A percentile compares a stretch with the other conserved stretches of the same genome.
These are phyloP conservation scores for Mus pahari DNA, from an alignment of 2,113 vertebrate genomes.

Conservation along the genomic window DNA sequence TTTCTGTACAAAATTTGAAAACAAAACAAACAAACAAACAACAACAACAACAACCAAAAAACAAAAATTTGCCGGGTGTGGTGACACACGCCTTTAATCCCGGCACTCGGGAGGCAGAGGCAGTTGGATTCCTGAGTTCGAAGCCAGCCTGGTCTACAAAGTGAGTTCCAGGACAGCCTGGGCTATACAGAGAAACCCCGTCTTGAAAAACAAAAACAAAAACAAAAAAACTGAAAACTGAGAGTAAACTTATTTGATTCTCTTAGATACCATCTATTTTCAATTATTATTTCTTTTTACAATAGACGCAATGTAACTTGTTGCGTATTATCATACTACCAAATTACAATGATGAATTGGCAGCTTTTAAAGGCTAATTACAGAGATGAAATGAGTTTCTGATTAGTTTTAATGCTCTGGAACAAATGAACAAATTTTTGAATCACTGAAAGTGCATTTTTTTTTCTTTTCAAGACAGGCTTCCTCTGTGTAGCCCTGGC, in stretches of 20 bases:
- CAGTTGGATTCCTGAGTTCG: too few relatives aligned
- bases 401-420: constrained; percentile 66
- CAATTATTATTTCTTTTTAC: constrained; percentile 63
- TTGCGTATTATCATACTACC: constrained; percentile 63
- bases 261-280: constrained; percentile 41
- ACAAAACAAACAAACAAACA: too few relatives aligned
- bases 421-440: constrained; percentile 59
- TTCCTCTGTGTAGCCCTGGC: too few relatives aligned
- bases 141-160: too few relatives aligned
- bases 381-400: constrained; percentile 65
- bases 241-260: constrained; percentile 18
- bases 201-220: too few relatives aligned
- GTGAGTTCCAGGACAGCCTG: too few relatives aligned
- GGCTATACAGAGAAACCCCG: too few relatives aligned
- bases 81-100: too few relatives aligned
- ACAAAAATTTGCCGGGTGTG: too few relatives aligned
- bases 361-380: constrained; percentile 69
- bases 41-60: too few relatives aligned
- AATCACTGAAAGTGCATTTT: constrained; percentile 39
- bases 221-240: constrained; percentile 26
- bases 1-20: too few relatives aligned
- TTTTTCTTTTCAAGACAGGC: neutral
- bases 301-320: constrained; percentile 67
- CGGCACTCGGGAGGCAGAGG: too few relatives aligned
- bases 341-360: constrained; percentile 26